Evolutionary conservation across 1,140 invertebrate genomes (phyloP).

Genomic region (Venustaconcha ellipsiformis): DNA sequence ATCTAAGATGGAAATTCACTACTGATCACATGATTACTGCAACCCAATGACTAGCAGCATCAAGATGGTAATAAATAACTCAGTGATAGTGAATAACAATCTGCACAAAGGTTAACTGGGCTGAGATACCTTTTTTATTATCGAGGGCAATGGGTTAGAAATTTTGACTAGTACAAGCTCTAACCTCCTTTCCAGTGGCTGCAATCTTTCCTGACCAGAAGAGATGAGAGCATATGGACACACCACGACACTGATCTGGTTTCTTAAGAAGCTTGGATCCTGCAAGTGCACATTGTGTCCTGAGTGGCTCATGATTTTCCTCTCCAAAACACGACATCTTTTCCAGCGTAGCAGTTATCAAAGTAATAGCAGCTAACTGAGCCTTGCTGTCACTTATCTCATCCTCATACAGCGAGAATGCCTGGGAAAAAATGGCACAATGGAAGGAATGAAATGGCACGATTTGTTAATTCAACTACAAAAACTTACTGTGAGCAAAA

Average conservation of each 20-base stretch:
- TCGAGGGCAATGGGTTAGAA: too few species aligned
- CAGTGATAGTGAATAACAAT: too few species aligned
- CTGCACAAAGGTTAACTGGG: too few species aligned
- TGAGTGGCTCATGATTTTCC: conserved; percentile 96
- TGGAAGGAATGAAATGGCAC: not conserved
- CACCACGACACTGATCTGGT: conserved; percentile 95
- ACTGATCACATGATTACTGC: too few species aligned
- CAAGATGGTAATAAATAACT: too few species aligned
- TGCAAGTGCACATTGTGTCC: conserved; percentile 93
- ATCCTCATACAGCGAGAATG: conserved; percentile 98
- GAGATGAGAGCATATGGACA: conserved; percentile 91
- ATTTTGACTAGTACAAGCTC: not conserved
- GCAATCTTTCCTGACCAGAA: conserved; percentile 94
- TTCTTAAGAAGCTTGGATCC: conserved; percentile 97
- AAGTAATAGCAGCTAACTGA: conserved; percentile 93
- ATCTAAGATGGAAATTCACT: too few species aligned
- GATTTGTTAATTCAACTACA: not conserved
- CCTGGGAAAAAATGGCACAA: conserved; percentile 70
- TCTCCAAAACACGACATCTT: conserved; percentile 88
- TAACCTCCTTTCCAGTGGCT: conserved; percentile 77
- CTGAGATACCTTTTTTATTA: too few species aligned
- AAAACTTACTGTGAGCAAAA: too few species aligned
- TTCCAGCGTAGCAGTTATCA: conserved; percentile 96
- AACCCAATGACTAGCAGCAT: too few species aligned
- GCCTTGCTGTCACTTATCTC: conserved; percentile 98